Conservation (phyloP, 1,140 invertebrate genomes). For the Globodera rostochiensis region DNA sequence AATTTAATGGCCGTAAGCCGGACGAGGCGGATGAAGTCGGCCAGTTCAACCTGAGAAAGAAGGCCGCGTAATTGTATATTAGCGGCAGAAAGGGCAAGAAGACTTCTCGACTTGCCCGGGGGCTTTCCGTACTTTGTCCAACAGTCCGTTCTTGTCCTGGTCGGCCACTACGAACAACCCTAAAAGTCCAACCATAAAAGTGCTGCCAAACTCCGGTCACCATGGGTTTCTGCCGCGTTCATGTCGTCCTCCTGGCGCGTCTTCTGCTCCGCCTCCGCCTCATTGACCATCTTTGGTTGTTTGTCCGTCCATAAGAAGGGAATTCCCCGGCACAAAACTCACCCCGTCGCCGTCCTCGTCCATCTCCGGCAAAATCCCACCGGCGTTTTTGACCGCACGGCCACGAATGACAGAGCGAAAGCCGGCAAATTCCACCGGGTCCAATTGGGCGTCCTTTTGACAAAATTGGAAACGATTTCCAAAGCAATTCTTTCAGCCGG, state of each 20-base stretch:
- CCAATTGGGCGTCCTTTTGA: constrained; percentile 58
- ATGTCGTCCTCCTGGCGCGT: constrained; percentile 60
- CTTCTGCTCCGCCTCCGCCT: constrained; percentile 54
- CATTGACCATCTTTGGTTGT: constrained; percentile 40
- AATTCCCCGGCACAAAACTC: background rate
- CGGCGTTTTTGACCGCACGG: constrained; percentile 62
- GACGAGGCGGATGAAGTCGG: constrained; percentile 62
- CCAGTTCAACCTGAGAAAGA: constrained; percentile 52
- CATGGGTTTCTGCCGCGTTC: constrained; percentile 56
- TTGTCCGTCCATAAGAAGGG: background rate
- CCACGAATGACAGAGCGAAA: constrained; percentile 61
- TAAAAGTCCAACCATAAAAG: background rate
- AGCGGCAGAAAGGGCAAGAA: too few relatives aligned
- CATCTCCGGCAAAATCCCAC: constrained; percentile 47
- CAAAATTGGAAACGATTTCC: background rate
- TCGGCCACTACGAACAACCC: constrained; percentile 61
- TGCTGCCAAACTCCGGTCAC: background rate
- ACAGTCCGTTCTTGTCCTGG: constrained; percentile 47
- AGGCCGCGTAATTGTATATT: constrained; percentile 32
- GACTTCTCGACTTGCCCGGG: too few relatives aligned
- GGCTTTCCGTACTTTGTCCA: constrained; percentile 40
- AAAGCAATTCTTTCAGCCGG: background rate
- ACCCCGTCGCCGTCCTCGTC: constrained; percentile 59
- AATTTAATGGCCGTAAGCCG: constrained; percentile 63
- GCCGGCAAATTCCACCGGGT: constrained; percentile 63